Percentiles rank a stretch among this genome's conserved stretches.
phyloP scores from a whole-genome alignment of 2,797 vertebrate genomes.

The Coilia nasus region DNA sequence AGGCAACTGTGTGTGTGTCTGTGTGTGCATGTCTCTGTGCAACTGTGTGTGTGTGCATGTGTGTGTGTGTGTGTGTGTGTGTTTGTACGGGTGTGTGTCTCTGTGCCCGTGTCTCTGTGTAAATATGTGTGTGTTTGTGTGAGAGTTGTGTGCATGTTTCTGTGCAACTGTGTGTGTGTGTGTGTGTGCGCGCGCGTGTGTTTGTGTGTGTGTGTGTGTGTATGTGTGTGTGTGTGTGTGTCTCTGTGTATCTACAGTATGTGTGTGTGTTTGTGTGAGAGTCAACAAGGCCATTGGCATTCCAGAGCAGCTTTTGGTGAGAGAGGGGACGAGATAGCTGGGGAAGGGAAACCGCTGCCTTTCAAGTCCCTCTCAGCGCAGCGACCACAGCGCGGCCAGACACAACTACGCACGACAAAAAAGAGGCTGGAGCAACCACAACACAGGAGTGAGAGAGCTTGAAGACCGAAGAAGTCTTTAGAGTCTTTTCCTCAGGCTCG shows the following conservation, averaged over 20 bases:
- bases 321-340: neutral
- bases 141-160: neutral
- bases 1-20: too few relatives aligned
- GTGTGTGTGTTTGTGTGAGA: neutral
- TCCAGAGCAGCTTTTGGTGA: neutral
- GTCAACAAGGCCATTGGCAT: neutral
- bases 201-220: neutral
- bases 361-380: neutral
- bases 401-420: neutral
- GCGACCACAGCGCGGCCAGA: conserved; percentile 1
- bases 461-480: too few relatives aligned
- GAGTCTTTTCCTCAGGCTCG: neutral
- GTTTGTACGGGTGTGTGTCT: too few relatives aligned
- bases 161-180: too few relatives aligned
- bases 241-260: neutral
- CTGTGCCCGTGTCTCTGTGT: too few relatives aligned
- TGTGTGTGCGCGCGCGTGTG: too few relatives aligned
- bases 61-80: too few relatives aligned
- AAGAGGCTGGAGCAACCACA: neutral
- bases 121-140: too few relatives aligned
- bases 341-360: neutral
- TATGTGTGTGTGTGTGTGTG: neutral
- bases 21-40: too few relatives aligned
- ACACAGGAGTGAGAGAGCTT: neutral
- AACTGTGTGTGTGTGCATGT: too few relatives aligned